Base-by-base conservation (phyloP, 2,888 invertebrate genomes). In the Cactoblastis cactorum region DNA sequence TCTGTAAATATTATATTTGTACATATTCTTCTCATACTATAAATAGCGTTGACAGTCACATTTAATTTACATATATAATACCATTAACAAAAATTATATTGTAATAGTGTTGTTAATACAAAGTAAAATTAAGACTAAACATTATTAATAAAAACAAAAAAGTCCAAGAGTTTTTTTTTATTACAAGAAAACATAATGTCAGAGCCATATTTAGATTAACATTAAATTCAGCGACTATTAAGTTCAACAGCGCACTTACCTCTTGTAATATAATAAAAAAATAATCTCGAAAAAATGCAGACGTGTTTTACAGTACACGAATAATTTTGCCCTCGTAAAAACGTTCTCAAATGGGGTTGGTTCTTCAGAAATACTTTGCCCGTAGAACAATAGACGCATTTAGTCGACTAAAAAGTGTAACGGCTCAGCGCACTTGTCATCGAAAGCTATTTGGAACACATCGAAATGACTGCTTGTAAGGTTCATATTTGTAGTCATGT, bases 381-480 rank as follows among this genome's bases (percentile, higher is more conserved):
- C 67, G 57, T 58, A 72, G 77, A 86, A 88, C 87, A 89, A 89
- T 81, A 71, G 84, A 67, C 69, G 74, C 85, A 83, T 85, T 88
- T 81, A 83, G 80, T 69, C 71, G 62, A 73, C 82, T 82, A 83
- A 85, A 83, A 86, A 80, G 74, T 75, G 76, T 80, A 83, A 78
- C 76, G 71, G 71, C 76, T 82, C 75, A 69, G 73, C 68, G 79
- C 78, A 80, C 77, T 83, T 80, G 80, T 85, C 86, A 88, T 88
- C 86, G 87, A 88, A 86, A 85, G 78, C 81, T 76, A 80, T 85
- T 87, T 71, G 75, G 78, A 81, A 78, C 71, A 82, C 81, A 78
- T 80, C 69, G 74, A 69, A 80, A 74, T 75, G 77, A 78, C 73
- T 75, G 67, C 71, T 72, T 68, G 74, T 74, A 71, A 74, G 74